A percentile compares a stretch with the other conserved stretches of the same genome.
Conservation (phyloP, 2,797 vertebrate genomes). For the Channa striata region DNA sequence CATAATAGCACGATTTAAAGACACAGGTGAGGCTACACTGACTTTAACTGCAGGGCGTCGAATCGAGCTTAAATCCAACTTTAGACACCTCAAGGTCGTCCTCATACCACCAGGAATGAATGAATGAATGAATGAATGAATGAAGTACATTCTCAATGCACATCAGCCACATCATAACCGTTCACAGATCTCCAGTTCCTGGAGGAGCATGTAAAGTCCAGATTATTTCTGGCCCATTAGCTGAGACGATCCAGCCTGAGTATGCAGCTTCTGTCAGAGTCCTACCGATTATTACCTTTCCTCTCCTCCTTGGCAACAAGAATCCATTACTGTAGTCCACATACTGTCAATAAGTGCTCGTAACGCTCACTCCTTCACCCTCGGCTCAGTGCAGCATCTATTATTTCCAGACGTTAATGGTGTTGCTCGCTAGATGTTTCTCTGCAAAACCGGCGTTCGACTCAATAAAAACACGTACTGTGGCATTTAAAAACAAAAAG, state of each 20-base stretch:
- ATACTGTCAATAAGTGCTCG: constrained; percentile 3
- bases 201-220: background rate
- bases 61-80: no score
- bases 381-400: background rate
- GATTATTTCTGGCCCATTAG: constrained; percentile 4
- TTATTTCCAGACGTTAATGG: background rate
- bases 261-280: background rate
- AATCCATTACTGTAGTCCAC: background rate
- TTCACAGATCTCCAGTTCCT: background rate
- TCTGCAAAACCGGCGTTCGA: background rate
- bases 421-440: background rate
- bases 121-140: background rate
- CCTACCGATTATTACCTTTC: background rate
- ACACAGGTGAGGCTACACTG: no score
- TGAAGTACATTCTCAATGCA: background rate
- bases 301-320: background rate
- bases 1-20: no score
- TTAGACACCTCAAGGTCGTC: background rate
- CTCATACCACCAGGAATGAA: background rate
- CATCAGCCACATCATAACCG: background rate
- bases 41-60: no score
- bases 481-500: background rate
- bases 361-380: background rate
- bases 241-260: background rate
- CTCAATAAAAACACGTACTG: background rate